Evolutionary conservation across 2,113 vertebrate species (phyloP).

Genomic region (Hyperopisus bebe): DNA sequence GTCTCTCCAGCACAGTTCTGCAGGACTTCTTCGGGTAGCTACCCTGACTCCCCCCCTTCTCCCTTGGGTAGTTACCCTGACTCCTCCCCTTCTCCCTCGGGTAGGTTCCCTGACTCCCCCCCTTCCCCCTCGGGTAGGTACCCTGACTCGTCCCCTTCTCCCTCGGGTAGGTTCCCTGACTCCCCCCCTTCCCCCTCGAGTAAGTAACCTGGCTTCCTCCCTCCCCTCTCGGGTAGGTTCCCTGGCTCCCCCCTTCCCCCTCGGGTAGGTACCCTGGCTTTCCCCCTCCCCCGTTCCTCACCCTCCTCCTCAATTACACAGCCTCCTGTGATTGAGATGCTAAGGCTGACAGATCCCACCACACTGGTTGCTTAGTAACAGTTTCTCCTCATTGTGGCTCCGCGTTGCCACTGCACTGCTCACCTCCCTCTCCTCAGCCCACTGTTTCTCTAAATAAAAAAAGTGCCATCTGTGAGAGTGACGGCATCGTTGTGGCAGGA

Average conservation of each 20-base stretch:
- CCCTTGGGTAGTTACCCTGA: not conserved
- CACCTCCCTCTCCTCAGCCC: constrained; percentile 21
- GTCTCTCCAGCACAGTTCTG: not conserved
- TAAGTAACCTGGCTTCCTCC: not conserved
- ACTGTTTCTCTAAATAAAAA: constrained; percentile 29
- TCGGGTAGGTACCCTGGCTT: too few species aligned
- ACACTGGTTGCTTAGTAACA: constrained; percentile 24
- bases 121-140: too few species aligned
- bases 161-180: not conserved
- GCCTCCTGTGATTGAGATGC: constrained; percentile 19
- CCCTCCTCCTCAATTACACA: not conserved
- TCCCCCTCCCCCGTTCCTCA: not conserved
- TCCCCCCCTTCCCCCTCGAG: not conserved
- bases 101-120: too few species aligned
- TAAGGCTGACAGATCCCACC: constrained; percentile 5
- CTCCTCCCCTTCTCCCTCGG: not conserved
- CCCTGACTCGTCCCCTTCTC: too few species aligned
- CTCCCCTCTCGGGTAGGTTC: too few species aligned
- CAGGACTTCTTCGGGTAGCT: not conserved
- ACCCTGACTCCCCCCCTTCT: not conserved
- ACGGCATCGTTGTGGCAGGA: constrained; percentile 7
- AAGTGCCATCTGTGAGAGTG: constrained; percentile 21
- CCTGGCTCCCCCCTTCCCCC: too few species aligned
- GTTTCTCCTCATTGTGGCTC: constrained; percentile 15
- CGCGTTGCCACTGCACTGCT: constrained; percentile 11